These are phyloP conservation scores for Amyelois transitella DNA, from an alignment of 1,140 invertebrate species.

Conservation along the genomic window DNA sequence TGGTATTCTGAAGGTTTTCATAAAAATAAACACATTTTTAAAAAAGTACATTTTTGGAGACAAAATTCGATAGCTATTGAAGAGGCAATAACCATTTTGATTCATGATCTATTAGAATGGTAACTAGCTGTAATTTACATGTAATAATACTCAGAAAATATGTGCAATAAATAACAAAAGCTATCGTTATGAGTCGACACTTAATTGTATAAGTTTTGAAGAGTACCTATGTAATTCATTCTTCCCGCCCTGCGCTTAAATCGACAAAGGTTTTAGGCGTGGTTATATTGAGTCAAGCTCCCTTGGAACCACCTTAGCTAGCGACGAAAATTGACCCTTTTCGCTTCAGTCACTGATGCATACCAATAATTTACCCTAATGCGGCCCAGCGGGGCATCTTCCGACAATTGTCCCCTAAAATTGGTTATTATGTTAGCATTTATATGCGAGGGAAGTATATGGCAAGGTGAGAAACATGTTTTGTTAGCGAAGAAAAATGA, in stretches of 20 bases:
- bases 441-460: neutral
- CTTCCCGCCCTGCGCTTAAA: slow-evolving; percentile 25
- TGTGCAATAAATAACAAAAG: too few species aligned
- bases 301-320: slow-evolving; percentile 34
- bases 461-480: too few species aligned
- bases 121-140: too few species aligned
- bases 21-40: neutral
- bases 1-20: neutral
- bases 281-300: slow-evolving; percentile 36
- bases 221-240: neutral
- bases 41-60: too few species aligned
- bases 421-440: neutral
- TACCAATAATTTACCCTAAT: slow-evolving; percentile 36
- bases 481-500: too few species aligned
- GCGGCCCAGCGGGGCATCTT: slow-evolving; percentile 33
- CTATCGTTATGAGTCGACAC: too few species aligned
- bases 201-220: too few species aligned
- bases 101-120: too few species aligned
- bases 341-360: slow-evolving; percentile 36
- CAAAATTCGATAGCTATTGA: too few species aligned
- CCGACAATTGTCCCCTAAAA: slow-evolving; percentile 21
- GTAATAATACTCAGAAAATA: too few species aligned
- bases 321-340: slow-evolving; percentile 49
- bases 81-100: too few species aligned
- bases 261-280: slow-evolving; percentile 48